phyloP scores from a whole-genome alignment of 2,797 vertebrate species.

The Aulostomus chinensis region DNA sequence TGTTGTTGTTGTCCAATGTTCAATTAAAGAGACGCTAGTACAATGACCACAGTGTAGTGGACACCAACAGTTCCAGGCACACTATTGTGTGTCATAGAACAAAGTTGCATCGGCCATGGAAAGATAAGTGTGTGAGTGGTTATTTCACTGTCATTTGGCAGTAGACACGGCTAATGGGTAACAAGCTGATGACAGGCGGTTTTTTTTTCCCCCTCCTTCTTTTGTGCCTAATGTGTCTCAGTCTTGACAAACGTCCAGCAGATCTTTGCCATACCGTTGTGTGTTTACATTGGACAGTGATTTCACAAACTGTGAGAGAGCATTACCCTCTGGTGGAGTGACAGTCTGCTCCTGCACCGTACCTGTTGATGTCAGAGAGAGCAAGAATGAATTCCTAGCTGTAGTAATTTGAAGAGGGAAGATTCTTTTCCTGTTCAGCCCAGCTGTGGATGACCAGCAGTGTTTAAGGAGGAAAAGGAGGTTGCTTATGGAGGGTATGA shows the following conservation, averaged over 20 bases:
- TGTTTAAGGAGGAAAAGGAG: constrained; percentile 29
- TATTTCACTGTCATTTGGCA: constrained; percentile 55
- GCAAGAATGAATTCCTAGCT: constrained; percentile 4
- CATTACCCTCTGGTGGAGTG: background rate
- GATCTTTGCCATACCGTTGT: too few relatives aligned
- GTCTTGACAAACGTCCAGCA: too few relatives aligned
- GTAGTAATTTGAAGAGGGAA: constrained; percentile 32
- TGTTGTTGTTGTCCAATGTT: too few relatives aligned
- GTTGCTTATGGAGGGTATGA: constrained; percentile 33
- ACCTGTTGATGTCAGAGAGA: constrained; percentile 24
- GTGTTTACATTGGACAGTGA: too few relatives aligned
- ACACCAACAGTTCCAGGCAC: constrained; percentile 70
- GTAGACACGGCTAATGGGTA: constrained; percentile 41
- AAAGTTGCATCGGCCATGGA: constrained; percentile 43
- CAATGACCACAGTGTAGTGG: constrained; percentile 72
- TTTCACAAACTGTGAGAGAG: background rate
- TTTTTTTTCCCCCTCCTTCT: background rate
- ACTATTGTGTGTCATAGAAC: constrained; percentile 58
- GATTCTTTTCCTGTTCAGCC: constrained; percentile 54
- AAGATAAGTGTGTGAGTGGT: constrained; percentile 47
- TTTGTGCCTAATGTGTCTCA: background rate
- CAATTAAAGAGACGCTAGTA: constrained; percentile 64
- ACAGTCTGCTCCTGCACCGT: background rate
- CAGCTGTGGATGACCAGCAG: background rate
- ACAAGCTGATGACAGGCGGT: constrained; percentile 3